These are phyloP conservation scores for Columba livia DNA, from an alignment of 2,113 vertebrate species.

Conservation along the genomic window DNA sequence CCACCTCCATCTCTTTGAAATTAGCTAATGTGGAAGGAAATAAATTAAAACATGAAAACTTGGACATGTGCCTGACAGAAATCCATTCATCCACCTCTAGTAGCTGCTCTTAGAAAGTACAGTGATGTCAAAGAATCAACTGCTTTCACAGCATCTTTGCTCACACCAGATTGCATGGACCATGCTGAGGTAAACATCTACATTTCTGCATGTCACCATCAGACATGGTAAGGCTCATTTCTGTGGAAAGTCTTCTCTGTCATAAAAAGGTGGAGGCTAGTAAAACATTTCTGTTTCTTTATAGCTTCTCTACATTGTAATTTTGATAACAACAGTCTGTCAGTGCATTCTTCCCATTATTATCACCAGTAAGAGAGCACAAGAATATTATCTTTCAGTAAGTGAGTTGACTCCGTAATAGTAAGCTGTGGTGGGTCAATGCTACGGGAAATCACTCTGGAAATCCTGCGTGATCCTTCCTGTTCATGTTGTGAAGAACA, in stretches of 20 bases:
- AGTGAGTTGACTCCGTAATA: not conserved
- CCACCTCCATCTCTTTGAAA: not conserved
- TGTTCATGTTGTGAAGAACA: fast-evolving
- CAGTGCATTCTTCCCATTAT: fast-evolving
- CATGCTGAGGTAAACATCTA: not conserved
- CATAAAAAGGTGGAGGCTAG: not conserved
- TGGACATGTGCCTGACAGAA: not conserved
- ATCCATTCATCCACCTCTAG: not conserved
- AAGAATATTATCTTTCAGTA: not conserved
- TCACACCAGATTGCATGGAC: not conserved
- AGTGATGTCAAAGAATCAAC: not conserved
- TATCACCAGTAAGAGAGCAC: not conserved
- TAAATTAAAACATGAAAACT: not conserved
- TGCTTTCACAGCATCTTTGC: not conserved
- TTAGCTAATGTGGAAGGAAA: not conserved
- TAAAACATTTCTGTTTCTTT: not conserved
- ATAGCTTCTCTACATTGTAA: not conserved
- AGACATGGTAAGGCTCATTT: not conserved
- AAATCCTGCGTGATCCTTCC: not conserved
- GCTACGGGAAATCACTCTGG: not conserved
- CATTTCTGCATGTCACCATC: not conserved
- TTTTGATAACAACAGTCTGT: not conserved
- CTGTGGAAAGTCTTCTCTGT: not conserved
- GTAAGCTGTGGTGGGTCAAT: not conserved
- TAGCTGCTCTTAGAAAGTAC: not conserved